phyloP scores from a whole-genome alignment of 2,113 vertebrate species.

The Motacilla tschutschensis region DNA sequence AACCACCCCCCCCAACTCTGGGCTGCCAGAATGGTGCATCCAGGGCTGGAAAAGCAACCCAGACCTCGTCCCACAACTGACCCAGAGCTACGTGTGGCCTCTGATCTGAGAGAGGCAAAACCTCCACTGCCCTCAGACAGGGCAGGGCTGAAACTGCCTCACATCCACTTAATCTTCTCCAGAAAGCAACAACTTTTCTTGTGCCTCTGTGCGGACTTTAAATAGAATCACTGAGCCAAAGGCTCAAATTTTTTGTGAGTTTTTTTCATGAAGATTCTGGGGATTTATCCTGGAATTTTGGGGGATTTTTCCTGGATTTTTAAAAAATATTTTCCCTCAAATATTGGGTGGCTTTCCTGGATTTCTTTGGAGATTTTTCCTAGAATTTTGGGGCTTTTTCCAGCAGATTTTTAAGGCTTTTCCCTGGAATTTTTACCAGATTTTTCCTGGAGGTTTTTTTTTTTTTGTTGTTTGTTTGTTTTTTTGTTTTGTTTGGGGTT shows the following conservation, averaged over 20 bases:
- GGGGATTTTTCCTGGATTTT: neutral
- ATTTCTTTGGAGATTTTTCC: neutral
- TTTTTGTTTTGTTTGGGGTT: no score
- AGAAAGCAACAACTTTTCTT: neutral
- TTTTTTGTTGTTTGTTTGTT: no score
- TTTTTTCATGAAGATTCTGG: neutral
- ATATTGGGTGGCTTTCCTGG: neutral
- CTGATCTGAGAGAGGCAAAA: neutral
- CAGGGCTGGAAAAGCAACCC: neutral
- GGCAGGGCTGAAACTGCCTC: neutral
- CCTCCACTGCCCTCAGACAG: neutral
- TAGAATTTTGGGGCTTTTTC: neutral
- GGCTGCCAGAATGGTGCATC: neutral
- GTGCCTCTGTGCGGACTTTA: neutral
- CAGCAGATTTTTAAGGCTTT: neutral
- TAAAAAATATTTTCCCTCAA: neutral
- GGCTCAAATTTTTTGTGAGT: neutral
- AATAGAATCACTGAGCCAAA: neutral
- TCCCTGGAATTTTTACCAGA: neutral
- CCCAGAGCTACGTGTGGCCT: fast-evolving
- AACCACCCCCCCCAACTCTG: fast-evolving
- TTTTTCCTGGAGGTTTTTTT: neutral
- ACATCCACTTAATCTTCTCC: neutral
- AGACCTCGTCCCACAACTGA: neutral
- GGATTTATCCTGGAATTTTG: neutral